A percentile compares a stretch with the other conserved stretches of the same genome.
phyloP scores from a whole-genome alignment of 2,113 vertebrate genomes.

The Ptilonorhynchus violaceus region DNA sequence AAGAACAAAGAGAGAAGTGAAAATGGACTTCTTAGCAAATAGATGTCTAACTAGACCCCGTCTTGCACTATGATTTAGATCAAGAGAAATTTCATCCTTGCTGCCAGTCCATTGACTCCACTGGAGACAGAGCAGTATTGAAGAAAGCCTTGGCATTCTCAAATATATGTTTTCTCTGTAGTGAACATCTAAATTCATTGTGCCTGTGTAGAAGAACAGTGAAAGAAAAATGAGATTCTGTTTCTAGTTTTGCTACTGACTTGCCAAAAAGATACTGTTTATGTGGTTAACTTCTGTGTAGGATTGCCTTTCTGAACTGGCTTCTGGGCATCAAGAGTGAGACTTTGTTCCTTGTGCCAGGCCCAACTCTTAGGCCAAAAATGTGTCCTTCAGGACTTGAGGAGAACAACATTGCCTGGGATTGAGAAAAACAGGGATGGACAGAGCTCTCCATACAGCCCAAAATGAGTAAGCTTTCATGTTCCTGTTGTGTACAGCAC shows the following conservation, averaged over 20 bases:
- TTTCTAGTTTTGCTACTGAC: background rate
- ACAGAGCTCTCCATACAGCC: background rate
- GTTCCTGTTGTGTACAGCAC: background rate
- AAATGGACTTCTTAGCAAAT: background rate
- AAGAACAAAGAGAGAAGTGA: background rate
- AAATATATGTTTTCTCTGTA: background rate
- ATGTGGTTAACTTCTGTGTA: background rate
- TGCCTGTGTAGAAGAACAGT: background rate
- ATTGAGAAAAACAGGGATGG: background rate
- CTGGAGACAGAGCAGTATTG: background rate
- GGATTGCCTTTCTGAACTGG: background rate
- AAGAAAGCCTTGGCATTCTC: background rate
- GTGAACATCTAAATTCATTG: background rate
- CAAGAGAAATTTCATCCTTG: background rate
- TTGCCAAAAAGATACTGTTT: background rate
- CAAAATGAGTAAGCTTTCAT: background rate
- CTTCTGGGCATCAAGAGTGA: background rate
- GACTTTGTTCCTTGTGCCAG: background rate
- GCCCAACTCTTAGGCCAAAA: background rate
- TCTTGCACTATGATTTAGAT: background rate
- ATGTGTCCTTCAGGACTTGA: background rate
- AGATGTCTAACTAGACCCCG: background rate
- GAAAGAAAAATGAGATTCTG: background rate
- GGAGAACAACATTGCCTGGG: background rate
- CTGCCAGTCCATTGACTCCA: background rate